These are phyloP conservation scores for Hydra vulgaris DNA, from an alignment of 30 jellyfish, hydroid and myxozoan genomes.

Conservation along the genomic window DNA sequence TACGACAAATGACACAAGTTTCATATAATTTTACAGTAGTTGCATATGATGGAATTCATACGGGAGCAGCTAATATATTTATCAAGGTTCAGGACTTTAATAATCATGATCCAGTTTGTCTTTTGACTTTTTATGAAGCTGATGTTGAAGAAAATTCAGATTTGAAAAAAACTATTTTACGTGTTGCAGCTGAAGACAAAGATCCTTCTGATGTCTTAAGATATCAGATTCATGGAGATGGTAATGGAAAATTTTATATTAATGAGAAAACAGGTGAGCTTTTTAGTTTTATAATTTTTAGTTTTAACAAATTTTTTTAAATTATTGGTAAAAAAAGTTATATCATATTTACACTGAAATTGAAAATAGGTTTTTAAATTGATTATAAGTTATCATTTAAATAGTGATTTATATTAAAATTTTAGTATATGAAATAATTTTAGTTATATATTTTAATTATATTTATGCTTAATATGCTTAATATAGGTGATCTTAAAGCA, in stretches of 20 bases:
- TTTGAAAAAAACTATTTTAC: constrained; percentile 23
- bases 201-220: constrained; percentile 56
- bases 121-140: constrained; percentile 41
- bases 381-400: too few relatives aligned
- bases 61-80: constrained; percentile 19
- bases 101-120: constrained; percentile 71
- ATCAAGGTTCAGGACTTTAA: constrained; percentile 51
- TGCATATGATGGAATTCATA: constrained; percentile 90
- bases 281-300: too few relatives aligned
- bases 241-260: constrained; percentile 48
- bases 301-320: too few relatives aligned
- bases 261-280: constrained; percentile 56
- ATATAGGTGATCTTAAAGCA: constrained; percentile 54
- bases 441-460: neutral
- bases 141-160: constrained; percentile 38
- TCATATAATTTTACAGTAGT: constrained; percentile 30
- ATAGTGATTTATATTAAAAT: too few relatives aligned
- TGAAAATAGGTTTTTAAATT: too few relatives aligned
- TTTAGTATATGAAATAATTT: too few relatives aligned
- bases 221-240: constrained; percentile 80
- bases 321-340: too few relatives aligned
- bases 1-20: neutral
- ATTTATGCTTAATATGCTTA: neutral
- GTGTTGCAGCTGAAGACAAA: constrained; percentile 45
- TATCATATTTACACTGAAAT: too few relatives aligned